Percentiles rank a stretch among this genome's conserved stretches.
phyloP scores from a whole-genome alignment of 2,888 invertebrate genomes.

The Mythimna lalbum region DNA sequence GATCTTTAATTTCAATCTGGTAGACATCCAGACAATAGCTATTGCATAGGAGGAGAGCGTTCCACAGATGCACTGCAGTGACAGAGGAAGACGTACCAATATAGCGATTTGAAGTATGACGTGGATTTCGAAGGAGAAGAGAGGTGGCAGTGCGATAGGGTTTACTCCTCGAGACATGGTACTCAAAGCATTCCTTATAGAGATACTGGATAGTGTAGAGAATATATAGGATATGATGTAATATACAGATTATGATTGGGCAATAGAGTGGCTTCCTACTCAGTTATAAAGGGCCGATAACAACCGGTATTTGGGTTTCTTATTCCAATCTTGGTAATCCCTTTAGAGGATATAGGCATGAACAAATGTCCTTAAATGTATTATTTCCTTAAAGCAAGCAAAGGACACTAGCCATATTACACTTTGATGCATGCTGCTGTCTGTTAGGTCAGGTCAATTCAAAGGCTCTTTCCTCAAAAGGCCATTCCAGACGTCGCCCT shows the following conservation, averaged over 20 bases:
- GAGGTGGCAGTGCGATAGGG: background rate
- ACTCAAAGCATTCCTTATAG: background rate
- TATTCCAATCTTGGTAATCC: background rate
- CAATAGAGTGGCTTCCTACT: background rate
- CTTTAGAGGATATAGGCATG: background rate
- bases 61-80: background rate
- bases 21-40: background rate
- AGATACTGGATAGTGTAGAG: background rate
- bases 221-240: background rate
- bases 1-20: no score
- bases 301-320: background rate
- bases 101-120: no score
- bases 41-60: background rate
- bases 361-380: background rate
- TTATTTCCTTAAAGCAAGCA: conserved; percentile 18
- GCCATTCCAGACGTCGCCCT: conserved; percentile 4
- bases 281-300: no score
- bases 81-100: no score
- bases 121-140: background rate
- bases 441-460: conserved; percentile 15
- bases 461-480: conserved; percentile 38
- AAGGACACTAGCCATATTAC: conserved; percentile 32
- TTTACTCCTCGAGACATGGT: background rate
- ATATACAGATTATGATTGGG: background rate
- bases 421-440: conserved; percentile 15